Percentiles rank a stretch among this genome's conserved stretches.
Conservation (phyloP, 2,888 invertebrate species). For the Venusia cambrica region DNA sequence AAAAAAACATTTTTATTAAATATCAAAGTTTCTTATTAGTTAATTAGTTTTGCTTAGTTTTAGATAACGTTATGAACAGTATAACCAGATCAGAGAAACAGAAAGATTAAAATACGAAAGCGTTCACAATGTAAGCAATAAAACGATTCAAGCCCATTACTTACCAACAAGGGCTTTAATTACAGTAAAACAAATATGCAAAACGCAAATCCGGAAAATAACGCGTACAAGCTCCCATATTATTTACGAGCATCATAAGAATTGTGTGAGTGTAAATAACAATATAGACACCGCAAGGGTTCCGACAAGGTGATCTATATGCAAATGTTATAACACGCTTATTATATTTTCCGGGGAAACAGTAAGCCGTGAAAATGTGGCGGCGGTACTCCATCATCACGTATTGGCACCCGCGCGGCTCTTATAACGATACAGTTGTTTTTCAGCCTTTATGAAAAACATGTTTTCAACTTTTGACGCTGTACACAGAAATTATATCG, state of each 20-base stretch:
- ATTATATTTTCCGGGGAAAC: conserved; percentile 72
- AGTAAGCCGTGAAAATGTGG: conserved; percentile 59
- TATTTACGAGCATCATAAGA: conserved; percentile 63
- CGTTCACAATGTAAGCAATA: too few species aligned
- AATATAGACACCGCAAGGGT: conserved; percentile 47
- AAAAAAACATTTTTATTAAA: too few species aligned
- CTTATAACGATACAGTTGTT: conserved; percentile 33
- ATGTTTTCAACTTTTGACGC: conserved; percentile 38
- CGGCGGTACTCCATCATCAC: conserved; percentile 64
- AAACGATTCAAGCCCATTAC: too few species aligned
- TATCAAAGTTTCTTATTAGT: too few species aligned
- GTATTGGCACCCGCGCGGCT: conserved; percentile 51
- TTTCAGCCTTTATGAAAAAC: conserved; percentile 44
- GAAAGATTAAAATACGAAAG: too few species aligned
- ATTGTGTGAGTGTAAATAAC: conserved; percentile 56
- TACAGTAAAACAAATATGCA: conserved; percentile 47
- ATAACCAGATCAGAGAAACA: too few species aligned
- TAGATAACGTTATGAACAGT: too few species aligned
- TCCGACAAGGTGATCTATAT: conserved; percentile 73
- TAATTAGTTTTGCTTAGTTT: too few species aligned
- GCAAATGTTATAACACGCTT: conserved; percentile 78
- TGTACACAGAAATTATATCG: too few species aligned
- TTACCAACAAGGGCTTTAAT: conserved; percentile 37
- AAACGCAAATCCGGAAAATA: conserved; percentile 46
- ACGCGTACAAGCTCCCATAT: conserved; percentile 44